Percentiles rank a stretch among this genome's conserved stretches.
phyloP scores from a whole-genome alignment of 2,888 invertebrate species.

The Lochmaea crataegi region DNA sequence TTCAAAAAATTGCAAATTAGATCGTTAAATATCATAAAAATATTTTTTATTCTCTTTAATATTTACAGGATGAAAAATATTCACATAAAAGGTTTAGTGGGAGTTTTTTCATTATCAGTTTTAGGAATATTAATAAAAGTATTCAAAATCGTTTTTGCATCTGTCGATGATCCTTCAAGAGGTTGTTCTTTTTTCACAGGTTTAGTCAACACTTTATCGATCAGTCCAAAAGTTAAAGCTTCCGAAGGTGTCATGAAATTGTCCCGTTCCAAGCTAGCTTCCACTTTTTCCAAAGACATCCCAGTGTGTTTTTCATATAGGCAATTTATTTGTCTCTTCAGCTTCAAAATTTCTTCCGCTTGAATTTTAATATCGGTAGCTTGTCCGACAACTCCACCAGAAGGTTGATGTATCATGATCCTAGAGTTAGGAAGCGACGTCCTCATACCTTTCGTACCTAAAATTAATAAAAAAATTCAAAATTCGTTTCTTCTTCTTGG shows the following conservation, averaged over 20 bases:
- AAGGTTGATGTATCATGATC: conserved; percentile 98
- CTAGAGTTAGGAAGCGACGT: conserved; percentile 94
- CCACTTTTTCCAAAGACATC: conserved; percentile 70
- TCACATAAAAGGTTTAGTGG: neutral
- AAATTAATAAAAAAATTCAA: neutral
- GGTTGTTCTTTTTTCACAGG: conserved; percentile 42
- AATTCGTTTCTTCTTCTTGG: neutral
- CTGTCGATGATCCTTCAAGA: neutral
- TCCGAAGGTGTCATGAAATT: conserved; percentile 91
- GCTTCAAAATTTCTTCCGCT: conserved; percentile 93
- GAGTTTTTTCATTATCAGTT: neutral
- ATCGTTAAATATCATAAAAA: neutral
- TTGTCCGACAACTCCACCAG: conserved; percentile 89
- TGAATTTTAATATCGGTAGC: conserved; percentile 98
- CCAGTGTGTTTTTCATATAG: conserved; percentile 87
- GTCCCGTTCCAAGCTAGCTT: conserved; percentile 90
- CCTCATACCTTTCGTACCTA: conserved; percentile 78
- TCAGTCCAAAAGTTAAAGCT: conserved; percentile 91
- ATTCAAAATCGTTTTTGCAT: neutral
- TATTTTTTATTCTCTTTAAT: neutral
- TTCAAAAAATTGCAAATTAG: no score
- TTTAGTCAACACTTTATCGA: conserved; percentile 81
- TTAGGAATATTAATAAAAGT: conserved; percentile 16
- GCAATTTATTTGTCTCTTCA: conserved; percentile 87
- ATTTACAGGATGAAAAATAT: neutral